Conservation (phyloP, 2,888 invertebrate genomes). For the Sclerodermus sp. region DNA sequence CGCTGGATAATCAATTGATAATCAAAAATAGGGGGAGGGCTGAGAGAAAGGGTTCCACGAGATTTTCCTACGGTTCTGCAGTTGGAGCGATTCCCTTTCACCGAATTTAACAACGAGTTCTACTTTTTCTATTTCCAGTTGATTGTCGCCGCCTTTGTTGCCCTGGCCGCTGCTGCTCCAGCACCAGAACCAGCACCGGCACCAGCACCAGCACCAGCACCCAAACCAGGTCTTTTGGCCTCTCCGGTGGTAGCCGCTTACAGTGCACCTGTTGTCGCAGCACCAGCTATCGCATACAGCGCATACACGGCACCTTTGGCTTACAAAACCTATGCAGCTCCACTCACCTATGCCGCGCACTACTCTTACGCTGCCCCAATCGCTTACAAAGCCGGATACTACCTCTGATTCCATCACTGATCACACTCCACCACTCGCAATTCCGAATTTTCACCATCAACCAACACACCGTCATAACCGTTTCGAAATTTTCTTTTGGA, state of each 20-base stretch:
- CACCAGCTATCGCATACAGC: slow-evolving; percentile 46
- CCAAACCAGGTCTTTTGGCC: slow-evolving; percentile 35
- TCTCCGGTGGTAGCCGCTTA: slow-evolving; percentile 34
- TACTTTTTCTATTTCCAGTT: too few species aligned
- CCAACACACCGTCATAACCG: too few species aligned
- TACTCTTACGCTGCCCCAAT: slow-evolving; percentile 4
- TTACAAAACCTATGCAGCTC: slow-evolving; percentile 18
- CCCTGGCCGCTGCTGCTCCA: slow-evolving; percentile 54
- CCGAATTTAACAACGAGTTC: too few species aligned
- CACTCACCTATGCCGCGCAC: slow-evolving; percentile 14
- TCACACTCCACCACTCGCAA: too few species aligned
- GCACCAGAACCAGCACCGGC: slow-evolving; percentile 53
- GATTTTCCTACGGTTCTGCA: neutral
- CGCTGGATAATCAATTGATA: neutral
- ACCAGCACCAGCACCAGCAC: slow-evolving; percentile 50
- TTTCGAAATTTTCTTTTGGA: too few species aligned
- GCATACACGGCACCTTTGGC: slow-evolving; percentile 41
- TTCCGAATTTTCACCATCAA: too few species aligned
- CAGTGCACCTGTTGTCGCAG: slow-evolving; percentile 38
- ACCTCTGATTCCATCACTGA: too few species aligned
- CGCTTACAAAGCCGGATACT: slow-evolving; percentile 5
- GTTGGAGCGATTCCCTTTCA: too few species aligned
- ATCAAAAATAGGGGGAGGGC: neutral
- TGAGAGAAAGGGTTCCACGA: neutral
- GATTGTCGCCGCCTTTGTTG: slow-evolving; percentile 61